Evolutionary conservation across 2,888 invertebrate species (phyloP), one percentile per base, ranked within the genome.

Genomic region (Vanessa cardui): DNA sequence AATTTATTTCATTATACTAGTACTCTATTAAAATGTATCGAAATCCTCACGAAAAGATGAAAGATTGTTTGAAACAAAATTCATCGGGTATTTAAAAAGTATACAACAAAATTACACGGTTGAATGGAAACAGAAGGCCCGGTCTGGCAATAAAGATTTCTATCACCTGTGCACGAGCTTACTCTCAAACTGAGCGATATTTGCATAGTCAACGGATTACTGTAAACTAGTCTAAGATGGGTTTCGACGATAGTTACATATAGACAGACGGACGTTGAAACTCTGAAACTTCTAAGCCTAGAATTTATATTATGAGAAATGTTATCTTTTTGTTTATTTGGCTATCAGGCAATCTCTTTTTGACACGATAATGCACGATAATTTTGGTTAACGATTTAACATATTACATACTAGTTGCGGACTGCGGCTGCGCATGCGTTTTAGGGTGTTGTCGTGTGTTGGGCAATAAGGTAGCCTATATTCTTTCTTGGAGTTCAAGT

Each of bases 151-250:
- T 71, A 69, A 69, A 70, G 72, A 72, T 72, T 45, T 49, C 26
- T 71, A 67, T 71, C 72, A 33, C 58, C 8, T 49, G 66, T 52
- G 66, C 71, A 71, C 72, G 72, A 72, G 72, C 66, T 61, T 68
- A 68, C 66, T 64, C 60, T 64, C 66, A 64, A 66, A 45, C 65
- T 46, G 60, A 50, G 59, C 58, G 59, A 65, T 67, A 72, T 71
- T 71, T 67, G 69, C 69, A 72, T 72, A 71, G 58, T 5, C 65
- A 65, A 70, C 68, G 69, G 64, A 63, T 68, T 62, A 54, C 60
- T 65, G 61, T 66, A 58, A 69, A 64, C 66, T 50, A 70, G 67
- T 56, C 50, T 61, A 49, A 59, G 60, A 70, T 67, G 61, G 33
- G 26, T 50, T 62, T 33, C 56, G 56, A 56, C 52, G 63, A 67